phyloP scores from a whole-genome alignment of 2,113 vertebrate species.

The Antigone vipio region DNA sequence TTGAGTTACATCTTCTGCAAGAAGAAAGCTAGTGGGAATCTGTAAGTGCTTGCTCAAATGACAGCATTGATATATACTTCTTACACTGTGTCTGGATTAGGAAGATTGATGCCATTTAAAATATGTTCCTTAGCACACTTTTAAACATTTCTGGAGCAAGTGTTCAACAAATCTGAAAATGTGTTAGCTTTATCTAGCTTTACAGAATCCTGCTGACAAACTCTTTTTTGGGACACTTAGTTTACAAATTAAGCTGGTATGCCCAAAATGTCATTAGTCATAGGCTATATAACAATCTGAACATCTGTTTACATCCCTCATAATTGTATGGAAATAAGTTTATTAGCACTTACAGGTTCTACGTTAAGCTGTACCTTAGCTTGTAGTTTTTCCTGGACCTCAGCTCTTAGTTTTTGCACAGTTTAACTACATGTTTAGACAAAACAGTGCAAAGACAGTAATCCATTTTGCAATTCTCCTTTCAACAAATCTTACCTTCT shows the following conservation, averaged over 20 bases:
- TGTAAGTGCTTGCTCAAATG: not conserved
- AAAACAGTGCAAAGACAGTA: not conserved
- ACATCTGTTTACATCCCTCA: not conserved
- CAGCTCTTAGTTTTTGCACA: not conserved
- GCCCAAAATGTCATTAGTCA: not conserved
- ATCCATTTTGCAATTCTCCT: not conserved
- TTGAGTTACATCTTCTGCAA: not conserved
- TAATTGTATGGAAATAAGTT: not conserved
- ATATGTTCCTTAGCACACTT: constrained; percentile 27
- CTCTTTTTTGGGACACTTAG: not conserved
- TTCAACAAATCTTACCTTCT: not conserved
- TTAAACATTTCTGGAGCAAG: not conserved
- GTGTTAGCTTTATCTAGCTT: not conserved
- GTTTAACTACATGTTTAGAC: not conserved
- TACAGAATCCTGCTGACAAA: not conserved
- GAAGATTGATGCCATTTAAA: constrained; percentile 21
- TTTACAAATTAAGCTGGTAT: not conserved
- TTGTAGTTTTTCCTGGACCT: not conserved
- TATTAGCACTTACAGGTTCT: not conserved
- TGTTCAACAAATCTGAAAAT: constrained; percentile 9
- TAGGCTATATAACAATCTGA: not conserved
- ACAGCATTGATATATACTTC: not conserved
- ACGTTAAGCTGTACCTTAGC: not conserved
- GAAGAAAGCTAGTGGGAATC: not conserved
- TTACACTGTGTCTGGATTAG: not conserved